phyloP scores from a whole-genome alignment of 2,888 invertebrate genomes.

The Phasia obesa region DNA sequence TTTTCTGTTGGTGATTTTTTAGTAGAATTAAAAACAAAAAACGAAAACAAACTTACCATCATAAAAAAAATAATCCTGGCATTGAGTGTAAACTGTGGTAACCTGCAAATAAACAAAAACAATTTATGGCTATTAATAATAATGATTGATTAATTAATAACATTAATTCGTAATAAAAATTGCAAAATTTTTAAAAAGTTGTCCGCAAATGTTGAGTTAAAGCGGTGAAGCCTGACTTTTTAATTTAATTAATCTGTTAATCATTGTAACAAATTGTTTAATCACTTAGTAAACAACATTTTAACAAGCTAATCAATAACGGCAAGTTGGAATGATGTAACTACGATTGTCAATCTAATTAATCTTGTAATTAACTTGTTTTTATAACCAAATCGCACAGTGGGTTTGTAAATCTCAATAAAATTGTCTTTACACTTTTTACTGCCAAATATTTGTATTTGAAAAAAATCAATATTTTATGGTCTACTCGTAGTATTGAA shows the following conservation, averaged over 20 bases:
- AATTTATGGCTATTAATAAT: conserved; percentile 30
- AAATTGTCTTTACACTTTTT: too few relatives aligned
- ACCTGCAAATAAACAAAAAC: conserved; percentile 84
- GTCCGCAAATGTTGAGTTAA: background rate
- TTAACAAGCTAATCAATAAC: too few relatives aligned
- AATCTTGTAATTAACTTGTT: background rate
- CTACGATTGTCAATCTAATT: background rate
- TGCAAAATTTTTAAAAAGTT: conserved; percentile 7
- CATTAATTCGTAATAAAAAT: conserved; percentile 12
- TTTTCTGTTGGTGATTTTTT: conserved; percentile 14
- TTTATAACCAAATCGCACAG: background rate
- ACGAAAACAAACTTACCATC: conserved; percentile 88
- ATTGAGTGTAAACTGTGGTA: conserved; percentile 95
- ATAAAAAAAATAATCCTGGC: conserved; percentile 94
- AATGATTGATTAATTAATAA: conserved; percentile 24
- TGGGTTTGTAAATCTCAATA: too few relatives aligned
- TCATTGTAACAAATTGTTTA: background rate
- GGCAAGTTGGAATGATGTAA: background rate
- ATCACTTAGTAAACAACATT: background rate
- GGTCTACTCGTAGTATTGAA: too few relatives aligned
- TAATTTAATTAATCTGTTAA: conserved; percentile 7
- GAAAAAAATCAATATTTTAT: conserved; percentile 20
- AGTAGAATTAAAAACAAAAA: background rate
- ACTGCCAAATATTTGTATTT: too few relatives aligned
- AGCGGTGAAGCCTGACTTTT: conserved; percentile 2